Percentiles rank a stretch among this genome's conserved stretches.
phyloP scores from a whole-genome alignment of 2,113 vertebrate genomes.

The Desmodus rotundus region DNA sequence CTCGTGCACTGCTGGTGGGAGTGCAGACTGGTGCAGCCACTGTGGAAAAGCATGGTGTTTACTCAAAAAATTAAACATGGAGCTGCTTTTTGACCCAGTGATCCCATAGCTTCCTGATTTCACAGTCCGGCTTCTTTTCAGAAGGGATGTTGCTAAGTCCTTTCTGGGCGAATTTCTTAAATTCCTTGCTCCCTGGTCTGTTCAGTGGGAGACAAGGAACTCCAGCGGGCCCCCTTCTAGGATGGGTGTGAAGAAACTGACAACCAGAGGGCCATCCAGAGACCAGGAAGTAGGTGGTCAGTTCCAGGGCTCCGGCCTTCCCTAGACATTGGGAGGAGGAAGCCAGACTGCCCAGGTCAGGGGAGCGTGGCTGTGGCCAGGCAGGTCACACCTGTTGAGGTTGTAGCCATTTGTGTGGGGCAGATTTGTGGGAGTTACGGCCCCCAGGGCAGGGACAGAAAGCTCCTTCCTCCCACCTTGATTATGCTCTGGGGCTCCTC shows the following conservation, averaged over 20 bases:
- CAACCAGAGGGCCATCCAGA: neutral
- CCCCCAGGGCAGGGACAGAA: neutral
- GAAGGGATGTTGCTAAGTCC: fast-evolving
- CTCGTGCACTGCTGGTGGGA: too few species aligned
- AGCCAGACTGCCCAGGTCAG: neutral
- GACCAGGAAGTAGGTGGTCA: neutral
- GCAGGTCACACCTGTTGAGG: neutral
- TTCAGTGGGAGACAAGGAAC: too few species aligned
- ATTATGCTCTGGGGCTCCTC: neutral
- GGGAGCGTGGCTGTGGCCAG: fast-evolving
- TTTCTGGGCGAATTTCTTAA: neutral
- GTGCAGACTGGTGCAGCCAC: too few species aligned
- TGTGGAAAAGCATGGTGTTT: too few species aligned
- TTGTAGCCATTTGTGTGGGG: fast-evolving
- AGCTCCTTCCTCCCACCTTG: neutral
- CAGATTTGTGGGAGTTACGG: neutral
- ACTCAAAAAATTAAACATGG: too few species aligned
- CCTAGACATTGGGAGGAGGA: neutral
- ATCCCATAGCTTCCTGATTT: neutral
- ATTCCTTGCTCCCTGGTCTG: neutral
- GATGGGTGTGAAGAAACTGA: neutral
- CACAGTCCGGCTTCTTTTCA: neutral
- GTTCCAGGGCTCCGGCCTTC: neutral
- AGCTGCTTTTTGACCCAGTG: too few species aligned
- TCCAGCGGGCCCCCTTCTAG: neutral